Conservation (phyloP, 2,888 invertebrate species). For the Sinelater perroti region DNA sequence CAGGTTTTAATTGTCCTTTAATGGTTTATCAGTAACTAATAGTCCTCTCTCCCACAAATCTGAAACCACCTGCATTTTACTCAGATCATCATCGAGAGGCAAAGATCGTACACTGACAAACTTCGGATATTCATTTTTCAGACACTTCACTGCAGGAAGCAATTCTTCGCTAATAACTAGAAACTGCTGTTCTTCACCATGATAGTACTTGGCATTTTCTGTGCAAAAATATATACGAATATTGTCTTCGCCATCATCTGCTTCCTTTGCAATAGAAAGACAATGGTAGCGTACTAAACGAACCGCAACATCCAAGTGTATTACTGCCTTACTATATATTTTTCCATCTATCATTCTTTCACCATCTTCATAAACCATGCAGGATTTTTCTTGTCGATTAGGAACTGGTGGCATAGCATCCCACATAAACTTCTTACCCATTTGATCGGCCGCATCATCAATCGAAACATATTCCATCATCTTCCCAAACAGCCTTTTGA, state of each 20-base stretch:
- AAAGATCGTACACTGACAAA: constrained; percentile 78
- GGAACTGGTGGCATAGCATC: constrained; percentile 88
- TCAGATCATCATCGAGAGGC: constrained; percentile 70
- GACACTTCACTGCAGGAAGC: constrained; percentile 73
- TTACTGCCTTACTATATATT: constrained; percentile 67
- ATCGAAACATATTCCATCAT: constrained; percentile 70
- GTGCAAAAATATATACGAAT: constrained; percentile 80
- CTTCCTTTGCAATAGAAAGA: constrained; percentile 70
- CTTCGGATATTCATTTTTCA: constrained; percentile 80
- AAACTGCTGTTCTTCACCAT: constrained; percentile 79
- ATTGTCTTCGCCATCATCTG: constrained; percentile 66
- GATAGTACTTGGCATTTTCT: constrained; percentile 88
- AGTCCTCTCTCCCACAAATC: constrained; percentile 86
- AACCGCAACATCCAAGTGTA: constrained; percentile 69
- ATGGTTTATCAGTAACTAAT: constrained; percentile 74
- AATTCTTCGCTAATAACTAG: constrained; percentile 76
- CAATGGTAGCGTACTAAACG: constrained; percentile 67
- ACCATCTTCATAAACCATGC: constrained; percentile 78
- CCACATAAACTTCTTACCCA: constrained; percentile 84
- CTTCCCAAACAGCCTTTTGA: constrained; percentile 67
- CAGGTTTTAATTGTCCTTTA: too few relatives aligned
- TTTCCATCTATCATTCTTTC: constrained; percentile 72
- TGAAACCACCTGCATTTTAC: constrained; percentile 74
- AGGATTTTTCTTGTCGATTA: constrained; percentile 70
- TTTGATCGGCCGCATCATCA: constrained; percentile 85